Evolutionary conservation across 2,797 vertebrate species (phyloP).

Genomic region (Melanotaenia trifasciata): DNA sequence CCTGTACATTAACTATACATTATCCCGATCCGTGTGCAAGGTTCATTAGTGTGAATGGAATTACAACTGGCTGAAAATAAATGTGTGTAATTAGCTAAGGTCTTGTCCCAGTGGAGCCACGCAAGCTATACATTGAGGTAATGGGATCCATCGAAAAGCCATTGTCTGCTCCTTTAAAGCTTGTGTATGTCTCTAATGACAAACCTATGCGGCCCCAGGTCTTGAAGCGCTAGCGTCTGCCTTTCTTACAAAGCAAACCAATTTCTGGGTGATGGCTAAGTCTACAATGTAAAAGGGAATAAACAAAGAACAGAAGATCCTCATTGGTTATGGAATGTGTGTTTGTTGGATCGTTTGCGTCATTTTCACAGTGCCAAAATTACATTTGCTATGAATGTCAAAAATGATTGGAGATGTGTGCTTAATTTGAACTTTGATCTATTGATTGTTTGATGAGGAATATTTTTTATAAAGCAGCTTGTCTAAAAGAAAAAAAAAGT

Average conservation of each 20-base stretch:
- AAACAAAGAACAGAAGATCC: constrained; percentile 20
- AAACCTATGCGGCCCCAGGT: constrained; percentile 65
- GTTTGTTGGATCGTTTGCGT: constrained; percentile 17
- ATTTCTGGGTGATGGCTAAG: not conserved
- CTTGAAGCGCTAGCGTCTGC: constrained; percentile 15
- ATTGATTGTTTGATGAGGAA: constrained; percentile 31
- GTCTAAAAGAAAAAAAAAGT: constrained; percentile 11
- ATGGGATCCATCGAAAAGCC: constrained; percentile 79
- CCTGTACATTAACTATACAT: constrained; percentile 81
- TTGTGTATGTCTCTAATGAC: constrained; percentile 69
- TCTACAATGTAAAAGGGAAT: not conserved
- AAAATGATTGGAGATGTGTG: constrained; percentile 38
- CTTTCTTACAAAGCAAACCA: not conserved
- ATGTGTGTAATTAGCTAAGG: constrained; percentile 77
- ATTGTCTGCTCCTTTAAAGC: constrained; percentile 69
- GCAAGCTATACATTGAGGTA: constrained; percentile 71
- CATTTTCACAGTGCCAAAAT: constrained; percentile 42
- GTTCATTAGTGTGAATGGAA: constrained; percentile 80
- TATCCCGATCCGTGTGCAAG: constrained; percentile 73
- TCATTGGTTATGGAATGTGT: constrained; percentile 17
- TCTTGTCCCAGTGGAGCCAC: constrained; percentile 70
- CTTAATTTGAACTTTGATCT: constrained; percentile 51
- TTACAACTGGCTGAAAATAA: constrained; percentile 77
- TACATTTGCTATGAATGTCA: constrained; percentile 42
- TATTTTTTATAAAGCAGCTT: constrained; percentile 33